Evolutionary conservation across 2,888 invertebrate genomes (phyloP).

Genomic region (Cheilosia grossa): DNA sequence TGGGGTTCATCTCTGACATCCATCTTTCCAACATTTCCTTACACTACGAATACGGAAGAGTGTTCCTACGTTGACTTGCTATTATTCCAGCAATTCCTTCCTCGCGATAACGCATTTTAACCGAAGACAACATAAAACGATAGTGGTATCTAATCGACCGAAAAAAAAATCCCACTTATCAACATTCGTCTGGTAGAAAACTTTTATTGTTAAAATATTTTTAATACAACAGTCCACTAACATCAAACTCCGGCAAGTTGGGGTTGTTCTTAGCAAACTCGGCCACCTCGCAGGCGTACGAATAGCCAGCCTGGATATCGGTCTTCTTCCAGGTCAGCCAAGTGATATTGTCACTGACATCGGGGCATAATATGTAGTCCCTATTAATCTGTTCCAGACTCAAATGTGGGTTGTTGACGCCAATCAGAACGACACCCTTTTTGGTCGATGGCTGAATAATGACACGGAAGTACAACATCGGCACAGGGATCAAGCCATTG

Average conservation of each 20-base stretch:
- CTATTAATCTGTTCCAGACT: slow-evolving; percentile 78
- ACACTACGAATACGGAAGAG: too few relatives aligned
- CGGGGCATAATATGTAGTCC: slow-evolving; percentile 79
- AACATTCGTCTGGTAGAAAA: neutral
- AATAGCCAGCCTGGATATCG: slow-evolving; percentile 79
- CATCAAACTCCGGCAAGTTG: slow-evolving; percentile 76
- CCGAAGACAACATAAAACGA: too few relatives aligned
- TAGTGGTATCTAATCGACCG: too few relatives aligned
- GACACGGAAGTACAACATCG: slow-evolving; percentile 85
- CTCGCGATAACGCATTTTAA: too few relatives aligned
- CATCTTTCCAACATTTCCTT: too few relatives aligned
- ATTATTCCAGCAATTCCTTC: too few relatives aligned
- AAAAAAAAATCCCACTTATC: too few relatives aligned
- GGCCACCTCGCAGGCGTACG: slow-evolving; percentile 80
- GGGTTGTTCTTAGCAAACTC: slow-evolving; percentile 78
- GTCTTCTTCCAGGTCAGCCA: slow-evolving; percentile 83
- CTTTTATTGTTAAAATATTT: neutral
- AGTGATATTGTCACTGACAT: slow-evolving; percentile 84
- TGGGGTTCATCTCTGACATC: too few relatives aligned
- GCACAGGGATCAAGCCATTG: slow-evolving; percentile 84
- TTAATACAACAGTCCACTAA: slow-evolving; percentile 62
- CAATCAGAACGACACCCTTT: slow-evolving; percentile 85
- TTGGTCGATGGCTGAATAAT: slow-evolving; percentile 83
- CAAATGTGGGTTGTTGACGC: slow-evolving; percentile 81
- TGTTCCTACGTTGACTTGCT: too few relatives aligned